Evolutionary conservation across 1,140 invertebrate genomes (phyloP), one percentile per base, ranked within the genome.

Genomic region (Himalopsyche phryganea): DNA sequence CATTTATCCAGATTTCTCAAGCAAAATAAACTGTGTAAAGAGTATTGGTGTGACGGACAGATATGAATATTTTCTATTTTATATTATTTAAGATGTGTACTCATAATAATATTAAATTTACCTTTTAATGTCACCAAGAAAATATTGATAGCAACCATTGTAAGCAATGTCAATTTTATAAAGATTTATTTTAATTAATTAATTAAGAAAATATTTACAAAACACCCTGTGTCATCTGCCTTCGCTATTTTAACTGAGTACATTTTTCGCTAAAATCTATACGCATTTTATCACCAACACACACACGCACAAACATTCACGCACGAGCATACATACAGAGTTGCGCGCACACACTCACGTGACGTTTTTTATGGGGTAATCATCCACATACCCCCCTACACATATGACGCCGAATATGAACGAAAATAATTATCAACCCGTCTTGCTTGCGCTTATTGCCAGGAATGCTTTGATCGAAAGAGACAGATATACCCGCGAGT

Each of bases 381-480:
- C 18, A 44, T 14, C 18, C 32, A 18, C 51, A 33, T 35, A 50
- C 46, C 23, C 45, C 32, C 36, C 17, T 20, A 50, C 58, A 52
- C 56, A 47, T 38, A 46, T 48, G 50, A 50, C 44, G 49, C 49
- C 50, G 56, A 58, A 63, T 63, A 63, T 63, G 60, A 63, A 50
- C 19, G 53, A 59, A 63, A 63, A 63, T 63, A 63, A 63, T 63
- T 63, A 63, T 63, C 60, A 58, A 63, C 45, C 55, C 44, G 19
- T 59, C 56, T 23, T 23, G 10, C 48, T 61, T 47, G 19, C 38
- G 11, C 58, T n/a, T 9, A 7, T 13, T 3, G 36, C 14, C 9
- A 14, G 23, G 7, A 7, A 33, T 13, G 36, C 10, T n/a, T 6
- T 18, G 50, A 7, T 13, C 36, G 50, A 51, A 18, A 51, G 19